phyloP scores from a whole-genome alignment of 2,888 invertebrate species.

The Andrena hattorfiana region DNA sequence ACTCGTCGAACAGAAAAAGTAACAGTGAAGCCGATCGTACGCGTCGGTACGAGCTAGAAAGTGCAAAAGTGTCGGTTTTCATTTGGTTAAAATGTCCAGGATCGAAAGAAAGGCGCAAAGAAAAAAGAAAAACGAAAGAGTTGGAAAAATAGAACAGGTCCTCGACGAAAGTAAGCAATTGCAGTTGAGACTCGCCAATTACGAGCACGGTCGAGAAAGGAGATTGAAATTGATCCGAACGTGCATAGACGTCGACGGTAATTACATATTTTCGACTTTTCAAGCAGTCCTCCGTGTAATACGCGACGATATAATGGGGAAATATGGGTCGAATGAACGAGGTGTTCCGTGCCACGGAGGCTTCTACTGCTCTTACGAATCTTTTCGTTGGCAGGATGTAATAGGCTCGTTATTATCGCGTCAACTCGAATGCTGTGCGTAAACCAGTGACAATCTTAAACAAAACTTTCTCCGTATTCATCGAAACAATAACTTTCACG shows the following conservation, averaged over 20 bases:
- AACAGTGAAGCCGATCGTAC: constrained; percentile 50
- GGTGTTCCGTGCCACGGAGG: constrained; percentile 11
- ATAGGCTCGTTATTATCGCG: constrained; percentile 39
- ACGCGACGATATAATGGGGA: not conserved
- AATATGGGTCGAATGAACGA: constrained; percentile 25
- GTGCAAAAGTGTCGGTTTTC: constrained; percentile 67
- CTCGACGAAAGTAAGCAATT: constrained; percentile 76
- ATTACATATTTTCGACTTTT: constrained; percentile 55
- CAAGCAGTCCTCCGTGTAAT: constrained; percentile 14
- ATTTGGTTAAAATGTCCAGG: constrained; percentile 49
- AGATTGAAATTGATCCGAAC: constrained; percentile 29
- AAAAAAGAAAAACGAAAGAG: not conserved
- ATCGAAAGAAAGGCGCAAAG: not conserved
- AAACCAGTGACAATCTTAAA: constrained; percentile 31
- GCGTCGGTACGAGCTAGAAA: constrained; percentile 70
- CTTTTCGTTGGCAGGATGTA: constrained; percentile 26
- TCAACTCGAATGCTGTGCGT: constrained; percentile 28
- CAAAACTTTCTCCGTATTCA: constrained; percentile 57
- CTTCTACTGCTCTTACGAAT: constrained; percentile 1
- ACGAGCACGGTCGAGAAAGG: constrained; percentile 48
- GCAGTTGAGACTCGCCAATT: constrained; percentile 42
- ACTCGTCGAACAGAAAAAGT: constrained; percentile 37
- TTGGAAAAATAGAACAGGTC: constrained; percentile 73
- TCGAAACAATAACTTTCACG: constrained; percentile 56
- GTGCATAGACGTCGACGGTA: constrained; percentile 28